These are phyloP conservation scores for Diorhabda elongata DNA, from an alignment of 1,140 invertebrate species.

Conservation along the genomic window DNA sequence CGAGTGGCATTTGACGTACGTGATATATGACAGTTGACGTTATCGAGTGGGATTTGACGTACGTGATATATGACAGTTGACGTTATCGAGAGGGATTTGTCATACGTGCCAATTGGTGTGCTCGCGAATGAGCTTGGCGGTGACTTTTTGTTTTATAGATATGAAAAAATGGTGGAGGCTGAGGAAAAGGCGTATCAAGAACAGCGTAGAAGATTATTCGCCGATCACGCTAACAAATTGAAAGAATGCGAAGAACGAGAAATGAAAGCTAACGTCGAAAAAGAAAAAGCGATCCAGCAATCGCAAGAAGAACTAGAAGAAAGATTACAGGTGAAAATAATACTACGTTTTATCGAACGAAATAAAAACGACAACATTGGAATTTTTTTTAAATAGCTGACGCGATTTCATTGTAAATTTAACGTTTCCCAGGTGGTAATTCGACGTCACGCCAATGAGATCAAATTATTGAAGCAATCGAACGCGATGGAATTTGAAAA, in stretches of 20 bases:
- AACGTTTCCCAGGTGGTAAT: constrained; percentile 21
- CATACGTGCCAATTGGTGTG: too few relatives aligned
- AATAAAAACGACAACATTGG: too few relatives aligned
- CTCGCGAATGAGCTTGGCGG: too few relatives aligned
- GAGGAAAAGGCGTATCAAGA: constrained; percentile 54
- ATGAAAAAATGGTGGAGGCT: constrained; percentile 54
- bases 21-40: too few relatives aligned
- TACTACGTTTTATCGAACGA: neutral
- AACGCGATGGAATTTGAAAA: constrained; percentile 54
- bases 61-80: too few relatives aligned
- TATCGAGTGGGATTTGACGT: too few relatives aligned
- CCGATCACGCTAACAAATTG: constrained; percentile 47
- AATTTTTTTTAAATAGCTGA: too few relatives aligned
- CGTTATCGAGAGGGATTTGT: too few relatives aligned
- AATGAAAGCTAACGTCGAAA: constrained; percentile 42
- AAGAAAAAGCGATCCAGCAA: constrained; percentile 48
- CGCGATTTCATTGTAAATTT: neutral
- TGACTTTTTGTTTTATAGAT: constrained; percentile 34
- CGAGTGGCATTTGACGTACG: too few relatives aligned
- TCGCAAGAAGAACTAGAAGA: constrained; percentile 50
- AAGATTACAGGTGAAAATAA: constrained; percentile 41
- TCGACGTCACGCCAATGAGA: constrained; percentile 51
- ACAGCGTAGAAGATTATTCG: constrained; percentile 50
- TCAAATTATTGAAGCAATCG: constrained; percentile 54
- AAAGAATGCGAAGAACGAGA: constrained; percentile 51